These are phyloP conservation scores for Brachypodius melanocephalos DNA, from an alignment of 2,113 vertebrate genomes.

Conservation along the genomic window DNA sequence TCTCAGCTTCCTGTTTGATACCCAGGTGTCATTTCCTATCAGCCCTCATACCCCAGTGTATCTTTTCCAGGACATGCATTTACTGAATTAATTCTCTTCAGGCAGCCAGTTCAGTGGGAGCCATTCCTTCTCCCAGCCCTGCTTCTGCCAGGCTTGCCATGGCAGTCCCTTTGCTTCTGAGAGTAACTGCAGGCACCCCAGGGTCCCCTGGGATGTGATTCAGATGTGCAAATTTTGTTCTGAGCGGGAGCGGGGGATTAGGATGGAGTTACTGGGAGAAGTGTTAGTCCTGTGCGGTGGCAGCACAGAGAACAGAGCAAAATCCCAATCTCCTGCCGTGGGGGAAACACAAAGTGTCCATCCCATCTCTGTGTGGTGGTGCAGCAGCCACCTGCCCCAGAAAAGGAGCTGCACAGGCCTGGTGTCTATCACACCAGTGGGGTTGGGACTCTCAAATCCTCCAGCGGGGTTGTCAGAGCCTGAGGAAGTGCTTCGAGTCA, in stretches of 20 bases:
- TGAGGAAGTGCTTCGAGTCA: fast-evolving
- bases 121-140: background rate
- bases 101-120: background rate
- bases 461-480: fast-evolving
- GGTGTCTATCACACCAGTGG: fast-evolving
- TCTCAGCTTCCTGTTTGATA: slow-evolving; percentile 12
- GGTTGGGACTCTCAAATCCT: background rate
- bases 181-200: background rate
- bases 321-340: background rate
- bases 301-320: fast-evolving
- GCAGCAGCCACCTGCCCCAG: background rate
- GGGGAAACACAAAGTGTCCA: fast-evolving
- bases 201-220: background rate
- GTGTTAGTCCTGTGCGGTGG: fast-evolving
- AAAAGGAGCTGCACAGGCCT: background rate
- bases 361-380: background rate
- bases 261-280: background rate
- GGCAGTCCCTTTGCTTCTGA: background rate
- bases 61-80: background rate
- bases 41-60: background rate
- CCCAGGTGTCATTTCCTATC: background rate
- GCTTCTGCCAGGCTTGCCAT: background rate
- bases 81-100: background rate
- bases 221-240: background rate
- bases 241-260: background rate